Evolutionary conservation across 2,888 invertebrate genomes (phyloP), one percentile per base, ranked within the genome.

Genomic region (Xestia c-nigrum): DNA sequence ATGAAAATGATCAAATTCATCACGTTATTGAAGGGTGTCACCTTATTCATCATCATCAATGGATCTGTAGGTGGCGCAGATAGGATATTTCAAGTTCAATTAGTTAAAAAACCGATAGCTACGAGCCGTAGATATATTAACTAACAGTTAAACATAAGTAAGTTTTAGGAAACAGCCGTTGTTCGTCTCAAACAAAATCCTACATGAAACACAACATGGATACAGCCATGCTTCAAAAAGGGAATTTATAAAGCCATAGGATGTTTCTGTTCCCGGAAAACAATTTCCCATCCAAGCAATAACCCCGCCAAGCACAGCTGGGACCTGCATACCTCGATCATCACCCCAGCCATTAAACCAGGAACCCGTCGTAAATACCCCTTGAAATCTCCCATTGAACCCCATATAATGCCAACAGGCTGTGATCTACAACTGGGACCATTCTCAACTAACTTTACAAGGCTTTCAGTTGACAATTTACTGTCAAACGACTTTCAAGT

Each of bases 381-480:
- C 68, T 14, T 72, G 19, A 38, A 66, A 47, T 55, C 40, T 52
- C 46, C 21, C 59, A 69, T 68, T 65, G 59, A 80, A 73, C 68
- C 64, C 64, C 68, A 59, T 65, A 65, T 85, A 68, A 80, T 38
- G 31, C 43, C 59, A 67, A 59, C 57, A 31, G 76, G 16, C 71
- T 76, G 59, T 72, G 70, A 81, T 85, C 63, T 68, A 85, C 59
- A 68, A n/a, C 40, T 40, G n/a, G 52, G 63, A 61, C 82, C 57
- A 72, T 76, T 64, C 57, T 57, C 38, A 68, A 69, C 71, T 47
- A 66, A 75, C 38, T 81, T 63, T 85, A 66, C 38, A 75, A 59
- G 55, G 82, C 31, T 81, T 71, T 52, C 40, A 68, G n/a, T 72
- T 65, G 68, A 65, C 71, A 72, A 85, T 81, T 82, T 85, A 82